Conservation (phyloP, 2,797 vertebrate species). For the Halcyon badia region DNA sequence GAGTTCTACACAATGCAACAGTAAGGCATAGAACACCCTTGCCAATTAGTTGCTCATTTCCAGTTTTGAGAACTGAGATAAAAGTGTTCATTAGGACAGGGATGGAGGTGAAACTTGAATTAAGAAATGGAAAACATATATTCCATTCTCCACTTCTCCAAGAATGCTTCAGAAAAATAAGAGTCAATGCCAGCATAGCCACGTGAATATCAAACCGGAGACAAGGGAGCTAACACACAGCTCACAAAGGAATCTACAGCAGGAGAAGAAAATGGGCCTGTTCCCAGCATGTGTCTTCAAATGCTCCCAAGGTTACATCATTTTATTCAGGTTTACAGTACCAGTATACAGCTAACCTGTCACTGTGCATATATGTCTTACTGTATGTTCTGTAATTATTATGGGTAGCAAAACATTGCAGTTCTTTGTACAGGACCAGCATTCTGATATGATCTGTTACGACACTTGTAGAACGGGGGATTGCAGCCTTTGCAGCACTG, state of each 20-base stretch:
- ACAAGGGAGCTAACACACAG: background rate
- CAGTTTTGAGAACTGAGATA: background rate
- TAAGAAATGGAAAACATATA: background rate
- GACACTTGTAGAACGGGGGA: background rate
- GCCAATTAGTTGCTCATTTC: background rate
- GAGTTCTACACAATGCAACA: background rate
- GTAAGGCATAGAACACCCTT: background rate
- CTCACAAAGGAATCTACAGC: background rate
- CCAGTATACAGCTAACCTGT: background rate
- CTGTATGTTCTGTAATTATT: background rate
- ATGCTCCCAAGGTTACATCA: background rate
- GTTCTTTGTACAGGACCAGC: background rate
- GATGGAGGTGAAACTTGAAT: background rate
- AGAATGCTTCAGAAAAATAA: background rate
- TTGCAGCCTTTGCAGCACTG: background rate
- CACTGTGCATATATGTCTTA: fast-evolving
- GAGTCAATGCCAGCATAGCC: background rate
- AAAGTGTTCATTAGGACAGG: background rate
- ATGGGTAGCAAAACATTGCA: background rate
- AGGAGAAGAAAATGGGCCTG: background rate
- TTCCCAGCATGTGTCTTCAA: background rate
- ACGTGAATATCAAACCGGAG: background rate
- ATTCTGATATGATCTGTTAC: background rate
- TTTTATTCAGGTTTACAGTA: background rate
- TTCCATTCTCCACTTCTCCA: background rate